Base-by-base conservation (phyloP, 30 jellyfish, hydroid and myxozoan species). In the Catostylus mosaicus region DNA sequence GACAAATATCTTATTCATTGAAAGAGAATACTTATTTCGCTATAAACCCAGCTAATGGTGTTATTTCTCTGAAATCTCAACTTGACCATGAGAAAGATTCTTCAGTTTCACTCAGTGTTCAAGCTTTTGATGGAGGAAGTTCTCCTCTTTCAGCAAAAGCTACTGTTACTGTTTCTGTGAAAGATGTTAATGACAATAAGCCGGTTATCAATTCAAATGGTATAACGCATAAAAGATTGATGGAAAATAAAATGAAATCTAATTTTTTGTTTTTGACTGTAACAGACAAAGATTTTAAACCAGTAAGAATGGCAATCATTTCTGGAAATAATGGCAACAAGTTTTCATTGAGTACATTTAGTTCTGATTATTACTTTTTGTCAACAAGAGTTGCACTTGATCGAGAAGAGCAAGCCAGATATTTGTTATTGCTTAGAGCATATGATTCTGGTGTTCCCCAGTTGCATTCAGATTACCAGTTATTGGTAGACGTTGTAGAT, bases 41-140 rank as follows among this genome's bases (percentile, higher is more conserved):
- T 8, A 84, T 90, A 20, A 74, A 83, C 74, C 14, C 74, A 63
- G 60, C 36, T 14, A 35, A 72, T 19, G 98, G 98, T 1, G 73
- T 56, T 27, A 50, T 83, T 30, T 73, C 82, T 16, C 61, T 85
- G 3, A 77, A 20, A 50, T 88, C 89, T 0, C 57, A 38, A 30
- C 87, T 88, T 45, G 91, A 89, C 46, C 69, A 45, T 80, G 97
- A 87, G 48, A 57, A 33, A 36, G 40, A 37, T n/a, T 35, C 56
- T 22, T 75, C 67, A 37, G 86, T 77, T 61, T 48, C 70, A 7
- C 29, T 95, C 20, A 46, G 59, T 35, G 87, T 95, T 3, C 24
- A 54, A 34, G 99, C 97, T 29, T 36, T 62, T 57, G 99, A 95
- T 50, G 62, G 72, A 6, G 99, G 99, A 33, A 75, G 46, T 30